A percentile compares a stretch with the other conserved stretches of the same genome.
Conservation (phyloP, 2,888 invertebrate species). For the Andrena marginata region DNA sequence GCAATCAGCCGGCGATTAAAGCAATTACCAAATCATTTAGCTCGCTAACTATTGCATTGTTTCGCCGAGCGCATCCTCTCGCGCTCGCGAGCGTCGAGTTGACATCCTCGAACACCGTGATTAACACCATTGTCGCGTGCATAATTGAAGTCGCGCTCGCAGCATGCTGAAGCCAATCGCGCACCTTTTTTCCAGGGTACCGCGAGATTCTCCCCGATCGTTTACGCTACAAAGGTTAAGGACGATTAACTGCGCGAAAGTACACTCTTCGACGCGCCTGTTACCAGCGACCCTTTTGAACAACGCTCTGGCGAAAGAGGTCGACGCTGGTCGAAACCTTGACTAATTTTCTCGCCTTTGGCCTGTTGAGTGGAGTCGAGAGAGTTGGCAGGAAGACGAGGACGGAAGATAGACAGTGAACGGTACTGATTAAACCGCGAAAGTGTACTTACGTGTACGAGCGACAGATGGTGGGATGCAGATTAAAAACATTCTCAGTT, state of each 20-base stretch:
- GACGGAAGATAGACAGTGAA: neutral
- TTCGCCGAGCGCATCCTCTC: constrained; percentile 50
- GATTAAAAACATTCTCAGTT: neutral
- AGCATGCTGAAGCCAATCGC: neutral
- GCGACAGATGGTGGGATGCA: neutral
- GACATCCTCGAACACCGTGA: constrained; percentile 26
- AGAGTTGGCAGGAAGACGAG: neutral
- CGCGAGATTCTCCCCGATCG: neutral
- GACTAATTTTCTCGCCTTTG: constrained; percentile 2
- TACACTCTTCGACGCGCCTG: neutral
- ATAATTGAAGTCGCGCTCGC: neutral
- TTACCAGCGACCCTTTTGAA: constrained; percentile 17
- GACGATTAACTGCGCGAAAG: constrained; percentile 12
- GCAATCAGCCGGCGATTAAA: constrained; percentile 66
- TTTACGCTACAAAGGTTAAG: constrained; percentile 30
- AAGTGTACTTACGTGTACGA: neutral
- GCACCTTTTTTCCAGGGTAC: neutral
- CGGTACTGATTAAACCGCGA: neutral
- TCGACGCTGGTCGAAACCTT: too few species aligned
- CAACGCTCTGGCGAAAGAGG: neutral
- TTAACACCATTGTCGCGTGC: constrained; percentile 38
- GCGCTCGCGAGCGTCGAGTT: neutral
- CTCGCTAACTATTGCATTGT: constrained; percentile 72
- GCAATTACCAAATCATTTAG: constrained; percentile 72
- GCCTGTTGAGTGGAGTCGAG: neutral